Percentiles rank a stretch among this genome's conserved stretches.
phyloP scores from a whole-genome alignment of 1,140 invertebrate species.

The Drosophila persimilis region DNA sequence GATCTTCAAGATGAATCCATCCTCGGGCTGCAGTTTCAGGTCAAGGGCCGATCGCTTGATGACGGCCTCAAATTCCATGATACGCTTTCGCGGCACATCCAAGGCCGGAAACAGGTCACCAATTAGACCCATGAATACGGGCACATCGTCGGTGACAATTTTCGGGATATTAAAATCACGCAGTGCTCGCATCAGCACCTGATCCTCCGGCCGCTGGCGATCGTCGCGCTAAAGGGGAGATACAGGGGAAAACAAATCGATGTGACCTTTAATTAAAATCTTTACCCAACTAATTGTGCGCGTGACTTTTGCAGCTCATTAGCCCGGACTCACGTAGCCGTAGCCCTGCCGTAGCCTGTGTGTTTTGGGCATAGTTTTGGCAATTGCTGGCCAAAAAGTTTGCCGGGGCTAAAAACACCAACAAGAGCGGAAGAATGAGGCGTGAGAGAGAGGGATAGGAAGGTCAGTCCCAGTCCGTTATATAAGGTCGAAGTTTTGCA shows the following conservation, averaged over 20 bases:
- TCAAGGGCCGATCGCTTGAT: conserved; percentile 89
- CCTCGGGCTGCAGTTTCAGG: conserved; percentile 92
- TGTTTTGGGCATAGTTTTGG: conserved; percentile 58
- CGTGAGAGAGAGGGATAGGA: conserved; percentile 3
- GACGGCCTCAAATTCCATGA: conserved; percentile 90
- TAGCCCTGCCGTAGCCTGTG: background rate
- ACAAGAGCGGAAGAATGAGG: conserved; percentile 22
- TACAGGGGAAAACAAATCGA: background rate
- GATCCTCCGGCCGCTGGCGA: conserved; percentile 88
- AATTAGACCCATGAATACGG: conserved; percentile 93
- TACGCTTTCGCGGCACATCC: conserved; percentile 91
- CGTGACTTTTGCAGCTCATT: conserved; percentile 61
- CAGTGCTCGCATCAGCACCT: conserved; percentile 92
- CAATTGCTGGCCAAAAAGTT: conserved; percentile 51
- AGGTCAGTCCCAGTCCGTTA: conserved; percentile 57
- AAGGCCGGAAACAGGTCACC: conserved; percentile 92
- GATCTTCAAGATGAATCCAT: conserved; percentile 92
- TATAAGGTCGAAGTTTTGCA: conserved; percentile 68
- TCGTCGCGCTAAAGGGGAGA: conserved; percentile 85
- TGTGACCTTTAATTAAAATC: conserved; percentile 48
- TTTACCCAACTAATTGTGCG: conserved; percentile 42
- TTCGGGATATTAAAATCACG: conserved; percentile 96
- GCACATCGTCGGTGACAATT: conserved; percentile 92
- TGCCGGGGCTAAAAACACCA: conserved; percentile 37
- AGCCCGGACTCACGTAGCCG: conserved; percentile 48